Evolutionary conservation across 2,113 vertebrate genomes (phyloP).

Genomic region (Neogale vison): DNA sequence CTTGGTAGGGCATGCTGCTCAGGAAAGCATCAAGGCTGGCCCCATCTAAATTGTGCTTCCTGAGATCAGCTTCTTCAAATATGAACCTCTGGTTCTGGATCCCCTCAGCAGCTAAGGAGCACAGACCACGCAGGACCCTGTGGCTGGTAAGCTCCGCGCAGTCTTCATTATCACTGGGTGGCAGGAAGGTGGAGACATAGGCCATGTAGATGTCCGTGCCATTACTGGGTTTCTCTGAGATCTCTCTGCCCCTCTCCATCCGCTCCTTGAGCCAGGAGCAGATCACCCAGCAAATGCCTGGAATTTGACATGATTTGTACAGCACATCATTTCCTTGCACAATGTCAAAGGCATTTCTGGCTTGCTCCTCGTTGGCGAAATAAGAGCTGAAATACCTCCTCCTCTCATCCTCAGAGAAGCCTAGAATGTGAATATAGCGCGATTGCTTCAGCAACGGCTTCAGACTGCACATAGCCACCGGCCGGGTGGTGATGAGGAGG

Average conservation of each 20-base stretch:
- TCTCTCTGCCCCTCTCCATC: not conserved
- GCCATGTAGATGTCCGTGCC: slow-evolving; percentile 63
- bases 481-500: slow-evolving; percentile 71
- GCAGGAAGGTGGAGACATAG: slow-evolving; percentile 57
- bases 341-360: not conserved
- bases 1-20: slow-evolving; percentile 28
- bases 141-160: not conserved
- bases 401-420: slow-evolving; percentile 60
- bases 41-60: slow-evolving; percentile 48
- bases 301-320: slow-evolving; percentile 48
- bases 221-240: slow-evolving; percentile 19
- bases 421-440: slow-evolving; percentile 8
- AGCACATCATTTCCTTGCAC: slow-evolving; percentile 17
- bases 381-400: slow-evolving; percentile 47
- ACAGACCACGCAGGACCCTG: not conserved
- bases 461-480: slow-evolving; percentile 47
- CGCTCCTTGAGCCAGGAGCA: slow-evolving; percentile 61
- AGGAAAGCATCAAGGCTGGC: slow-evolving; percentile 46
- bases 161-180: not conserved
- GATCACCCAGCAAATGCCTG: slow-evolving; percentile 70
- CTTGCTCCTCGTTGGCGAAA: slow-evolving; percentile 43
- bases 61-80: slow-evolving; percentile 58
- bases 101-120: slow-evolving; percentile 45
- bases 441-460: not conserved
- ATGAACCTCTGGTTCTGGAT: slow-evolving; percentile 46